A percentile compares a stretch with the other conserved stretches of the same genome.
These are phyloP conservation scores for Trichoplax adhaerens DNA, from an alignment of 37 sponge, comb jelly and placozoan genomes.

Conservation along the genomic window DNA sequence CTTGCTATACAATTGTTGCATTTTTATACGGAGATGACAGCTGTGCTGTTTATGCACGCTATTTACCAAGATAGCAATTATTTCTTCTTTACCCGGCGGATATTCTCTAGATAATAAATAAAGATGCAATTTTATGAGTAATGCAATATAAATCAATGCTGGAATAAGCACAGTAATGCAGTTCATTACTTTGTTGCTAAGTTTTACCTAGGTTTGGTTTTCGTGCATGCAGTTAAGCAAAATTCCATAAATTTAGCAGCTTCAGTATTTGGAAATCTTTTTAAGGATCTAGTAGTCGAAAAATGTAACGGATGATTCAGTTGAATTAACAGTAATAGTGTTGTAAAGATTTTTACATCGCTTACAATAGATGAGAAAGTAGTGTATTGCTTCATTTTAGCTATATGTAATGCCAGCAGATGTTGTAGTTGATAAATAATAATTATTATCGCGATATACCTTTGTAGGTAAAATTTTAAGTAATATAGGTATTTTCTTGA, in stretches of 20 bases:
- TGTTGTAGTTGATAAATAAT: not conserved
- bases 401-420: not conserved
- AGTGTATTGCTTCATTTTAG: too few species aligned
- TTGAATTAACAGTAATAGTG: too few species aligned
- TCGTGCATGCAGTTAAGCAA: constrained; percentile 32
- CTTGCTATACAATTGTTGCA: too few species aligned
- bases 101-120: constrained; percentile 19
- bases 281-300: constrained; percentile 18
- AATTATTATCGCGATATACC: constrained; percentile 18
- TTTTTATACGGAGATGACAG: too few species aligned
- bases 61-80: constrained; percentile 63
- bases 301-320: not conserved
- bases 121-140: too few species aligned
- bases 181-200: not conserved
- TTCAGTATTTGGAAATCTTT: constrained; percentile 52
- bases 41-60: too few species aligned
- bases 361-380: too few species aligned
- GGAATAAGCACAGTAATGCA: not conserved
- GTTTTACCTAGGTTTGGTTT: constrained; percentile 37
- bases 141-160: not conserved
- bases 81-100: constrained; percentile 51
- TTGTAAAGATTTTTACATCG: too few species aligned
- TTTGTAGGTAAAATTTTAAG: constrained; percentile 58
- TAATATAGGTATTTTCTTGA: constrained; percentile 67
- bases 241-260: constrained; percentile 64